Percentiles rank a stretch among this genome's conserved stretches.
phyloP scores from a whole-genome alignment of 2,797 vertebrate species.

The Labroides dimidiatus region DNA sequence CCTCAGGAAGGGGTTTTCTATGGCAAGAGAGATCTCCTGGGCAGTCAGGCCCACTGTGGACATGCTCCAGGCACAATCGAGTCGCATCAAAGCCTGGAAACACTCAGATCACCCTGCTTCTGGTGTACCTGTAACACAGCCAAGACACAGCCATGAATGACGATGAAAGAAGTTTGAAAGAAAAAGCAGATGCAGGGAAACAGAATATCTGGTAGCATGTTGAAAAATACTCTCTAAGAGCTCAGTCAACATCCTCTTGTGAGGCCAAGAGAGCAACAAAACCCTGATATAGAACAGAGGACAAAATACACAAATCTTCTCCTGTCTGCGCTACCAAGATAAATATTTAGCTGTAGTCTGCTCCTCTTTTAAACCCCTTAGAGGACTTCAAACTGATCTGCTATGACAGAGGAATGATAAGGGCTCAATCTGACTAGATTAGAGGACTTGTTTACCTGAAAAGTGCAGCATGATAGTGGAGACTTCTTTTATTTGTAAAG shows the following conservation, averaged over 20 bases:
- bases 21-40: conserved; percentile 91
- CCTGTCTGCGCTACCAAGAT: background rate
- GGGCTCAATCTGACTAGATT: conserved; percentile 62
- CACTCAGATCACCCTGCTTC: conserved; percentile 76
- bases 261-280: conserved; percentile 33
- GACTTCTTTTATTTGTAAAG: conserved; percentile 3
- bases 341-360: conserved; percentile 63
- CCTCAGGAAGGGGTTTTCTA: conserved; percentile 90
- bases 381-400: conserved; percentile 60
- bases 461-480: conserved; percentile 8
- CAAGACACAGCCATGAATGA: conserved; percentile 50
- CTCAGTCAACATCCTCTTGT: conserved; percentile 47
- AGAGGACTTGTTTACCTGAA: conserved; percentile 21
- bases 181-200: conserved; percentile 44
- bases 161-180: conserved; percentile 23
- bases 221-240: conserved; percentile 20
- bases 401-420: conserved; percentile 76
- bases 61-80: conserved; percentile 87
- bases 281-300: conserved; percentile 18
- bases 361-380: conserved; percentile 67
- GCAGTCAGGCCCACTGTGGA: conserved; percentile 93
- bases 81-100: conserved; percentile 84
- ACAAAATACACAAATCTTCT: background rate
- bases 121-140: conserved; percentile 81
- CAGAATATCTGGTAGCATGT: conserved; percentile 28